These are phyloP conservation scores for Gastrophryne carolinensis DNA, from an alignment of 2,797 vertebrate genomes.

Conservation along the genomic window DNA sequence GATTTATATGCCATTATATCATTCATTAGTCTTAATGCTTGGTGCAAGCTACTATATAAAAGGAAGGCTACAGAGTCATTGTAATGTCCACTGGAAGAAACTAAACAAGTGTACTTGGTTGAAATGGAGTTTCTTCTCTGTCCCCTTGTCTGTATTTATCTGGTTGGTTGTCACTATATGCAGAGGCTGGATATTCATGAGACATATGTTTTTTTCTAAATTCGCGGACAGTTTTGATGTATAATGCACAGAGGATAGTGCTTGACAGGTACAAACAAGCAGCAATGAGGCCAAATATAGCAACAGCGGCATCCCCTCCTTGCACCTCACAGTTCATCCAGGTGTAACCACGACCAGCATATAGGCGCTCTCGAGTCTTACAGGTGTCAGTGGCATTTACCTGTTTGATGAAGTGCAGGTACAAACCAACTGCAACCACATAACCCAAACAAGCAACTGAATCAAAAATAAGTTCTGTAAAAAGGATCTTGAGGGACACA, in stretches of 20 bases:
- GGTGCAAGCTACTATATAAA: too few species aligned
- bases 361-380: constrained; percentile 75
- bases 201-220: constrained; percentile 16
- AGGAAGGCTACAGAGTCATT: too few species aligned
- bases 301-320: constrained; percentile 83
- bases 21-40: too few species aligned
- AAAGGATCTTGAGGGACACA: constrained; percentile 65
- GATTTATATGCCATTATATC: too few species aligned
- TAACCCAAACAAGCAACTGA: constrained; percentile 71
- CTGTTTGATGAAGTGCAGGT: constrained; percentile 78
- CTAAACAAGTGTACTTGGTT: constrained; percentile 42
- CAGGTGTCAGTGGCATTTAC: constrained; percentile 88
- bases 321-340: constrained; percentile 89
- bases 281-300: constrained; percentile 82
- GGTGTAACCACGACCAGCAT: constrained; percentile 81
- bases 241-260: constrained; percentile 66
- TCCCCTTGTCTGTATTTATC: background rate
- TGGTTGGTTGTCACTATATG: background rate
- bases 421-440: constrained; percentile 78
- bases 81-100: background rate
- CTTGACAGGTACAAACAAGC: constrained; percentile 78
- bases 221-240: constrained; percentile 63
- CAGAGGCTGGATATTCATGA: background rate
- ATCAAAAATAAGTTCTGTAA: constrained; percentile 75
- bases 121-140: background rate